Evolutionary conservation across 2,888 invertebrate genomes (phyloP).

Genomic region (Acleris cristana): DNA sequence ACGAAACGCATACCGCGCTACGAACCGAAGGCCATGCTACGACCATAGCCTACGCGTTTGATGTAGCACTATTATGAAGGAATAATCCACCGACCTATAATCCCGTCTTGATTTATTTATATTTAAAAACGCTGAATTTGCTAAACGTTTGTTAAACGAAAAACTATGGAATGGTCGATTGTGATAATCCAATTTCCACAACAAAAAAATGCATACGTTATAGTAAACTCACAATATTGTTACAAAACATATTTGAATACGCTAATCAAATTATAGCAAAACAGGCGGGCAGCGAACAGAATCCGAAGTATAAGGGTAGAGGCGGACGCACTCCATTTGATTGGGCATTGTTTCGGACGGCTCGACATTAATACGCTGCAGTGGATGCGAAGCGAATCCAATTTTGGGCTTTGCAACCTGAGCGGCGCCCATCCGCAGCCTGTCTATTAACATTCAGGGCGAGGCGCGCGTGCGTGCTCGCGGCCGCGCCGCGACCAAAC

Average conservation of each 20-base stretch:
- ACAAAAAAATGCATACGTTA: background rate
- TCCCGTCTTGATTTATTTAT: too few relatives aligned
- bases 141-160: too few relatives aligned
- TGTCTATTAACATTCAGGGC: conserved; percentile 68
- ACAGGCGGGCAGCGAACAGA: conserved; percentile 42
- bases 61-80: too few relatives aligned
- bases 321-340: conserved; percentile 61
- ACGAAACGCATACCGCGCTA: too few relatives aligned
- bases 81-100: too few relatives aligned
- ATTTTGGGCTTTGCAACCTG: conserved; percentile 66
- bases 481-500: conserved; percentile 68
- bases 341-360: conserved; percentile 72
- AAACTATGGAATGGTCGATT: too few relatives aligned
- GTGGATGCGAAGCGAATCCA: conserved; percentile 68
- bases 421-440: conserved; percentile 44
- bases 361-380: conserved; percentile 60
- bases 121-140: too few relatives aligned
- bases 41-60: too few relatives aligned
- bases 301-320: conserved; percentile 33
- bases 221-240: conserved; percentile 4
- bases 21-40: too few relatives aligned
- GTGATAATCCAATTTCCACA: background rate
- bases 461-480: conserved; percentile 59
- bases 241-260: conserved; percentile 32
- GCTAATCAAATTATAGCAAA: conserved; percentile 34